Percentiles rank a stretch among this genome's conserved stretches.
Conservation (phyloP, 1,140 invertebrate genomes). For the Brevipalpus yothersi region DNA sequence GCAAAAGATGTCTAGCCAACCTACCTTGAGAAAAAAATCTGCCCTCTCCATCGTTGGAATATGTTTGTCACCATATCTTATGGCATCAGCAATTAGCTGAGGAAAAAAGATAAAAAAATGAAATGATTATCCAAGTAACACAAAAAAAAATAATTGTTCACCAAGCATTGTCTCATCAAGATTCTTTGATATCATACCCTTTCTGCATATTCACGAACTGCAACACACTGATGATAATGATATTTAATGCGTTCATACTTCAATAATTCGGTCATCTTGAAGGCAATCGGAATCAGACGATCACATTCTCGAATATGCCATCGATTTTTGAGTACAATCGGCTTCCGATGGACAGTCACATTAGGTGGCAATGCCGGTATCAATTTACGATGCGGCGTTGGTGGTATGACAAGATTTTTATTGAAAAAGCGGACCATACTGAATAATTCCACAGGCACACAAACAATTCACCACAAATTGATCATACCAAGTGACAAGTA, state of each 20-base stretch:
- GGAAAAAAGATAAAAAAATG: background rate
- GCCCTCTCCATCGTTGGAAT: conserved; percentile 65
- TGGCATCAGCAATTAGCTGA: conserved; percentile 53
- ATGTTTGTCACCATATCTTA: conserved; percentile 55
- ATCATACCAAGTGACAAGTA: too few relatives aligned
- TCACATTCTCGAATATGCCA: too few relatives aligned
- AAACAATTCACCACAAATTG: background rate
- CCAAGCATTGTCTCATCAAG: background rate
- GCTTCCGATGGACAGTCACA: background rate
- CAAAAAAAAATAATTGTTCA: background rate
- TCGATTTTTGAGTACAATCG: background rate
- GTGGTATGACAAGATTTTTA: background rate
- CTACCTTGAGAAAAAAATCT: conserved; percentile 48
- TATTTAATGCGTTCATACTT: conserved; percentile 72
- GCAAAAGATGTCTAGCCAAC: background rate
- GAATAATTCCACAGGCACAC: too few relatives aligned
- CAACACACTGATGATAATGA: conserved; percentile 42
- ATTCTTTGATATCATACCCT: conserved; percentile 16
- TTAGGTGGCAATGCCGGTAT: background rate
- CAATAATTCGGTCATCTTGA: conserved; percentile 41
- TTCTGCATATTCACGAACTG: conserved; percentile 67
- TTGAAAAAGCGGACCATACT: background rate
- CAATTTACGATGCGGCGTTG: background rate
- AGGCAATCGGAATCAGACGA: background rate
- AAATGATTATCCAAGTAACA: background rate